Evolutionary conservation across 23 tunicate genomes (phyloP), one percentile per base, ranked within the genome.

Genomic region (Corella eumyota): DNA sequence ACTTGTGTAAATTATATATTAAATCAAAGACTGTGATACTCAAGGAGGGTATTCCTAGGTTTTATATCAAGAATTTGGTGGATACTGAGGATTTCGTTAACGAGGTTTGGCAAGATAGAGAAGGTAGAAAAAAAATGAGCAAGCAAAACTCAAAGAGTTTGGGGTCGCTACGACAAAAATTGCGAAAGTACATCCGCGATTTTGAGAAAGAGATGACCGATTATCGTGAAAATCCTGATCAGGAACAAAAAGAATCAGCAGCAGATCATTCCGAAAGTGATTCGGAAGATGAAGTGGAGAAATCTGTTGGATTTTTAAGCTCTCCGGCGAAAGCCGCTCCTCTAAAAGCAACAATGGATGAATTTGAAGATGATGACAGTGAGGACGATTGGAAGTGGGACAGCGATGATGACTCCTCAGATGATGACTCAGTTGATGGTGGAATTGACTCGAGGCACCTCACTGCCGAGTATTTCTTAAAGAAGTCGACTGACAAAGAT

Each of bases 11-110:
- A 49, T 59, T 67, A 15, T 77, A 70, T 59, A 30, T 30, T 29
- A 83, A 92, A 68, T 30, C 75, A 4, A 66, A 66, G 33, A 78
- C 71, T 37, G 93, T 92, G 6, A 66, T 92, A 7, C 59, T 73
- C 70, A 83, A 92, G 30, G 98, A 92, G 58, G 98, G 98, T 13
- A 76, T 74, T 40, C 98, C 98, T 2, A 52, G 80, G 2, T 92
- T 92, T 30, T 92, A 70, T 37, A 62, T 77, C 29, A 45, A 68
- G 3, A 50, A 55, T 60, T 49, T 92, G 32, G 98, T 77, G 33
- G 98, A 83, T 26, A 76, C 85, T 20, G 87, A 92, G 38, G 93
- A 92, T 49, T 75, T 38, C 58, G 50, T 92, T 32, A 83, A 66
- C 58, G 82, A 76, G 34, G 50, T 81, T 25, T 90, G 98, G 98